Conservation (phyloP, 2,888 invertebrate genomes). For the Tryphoninae sp. region DNA sequence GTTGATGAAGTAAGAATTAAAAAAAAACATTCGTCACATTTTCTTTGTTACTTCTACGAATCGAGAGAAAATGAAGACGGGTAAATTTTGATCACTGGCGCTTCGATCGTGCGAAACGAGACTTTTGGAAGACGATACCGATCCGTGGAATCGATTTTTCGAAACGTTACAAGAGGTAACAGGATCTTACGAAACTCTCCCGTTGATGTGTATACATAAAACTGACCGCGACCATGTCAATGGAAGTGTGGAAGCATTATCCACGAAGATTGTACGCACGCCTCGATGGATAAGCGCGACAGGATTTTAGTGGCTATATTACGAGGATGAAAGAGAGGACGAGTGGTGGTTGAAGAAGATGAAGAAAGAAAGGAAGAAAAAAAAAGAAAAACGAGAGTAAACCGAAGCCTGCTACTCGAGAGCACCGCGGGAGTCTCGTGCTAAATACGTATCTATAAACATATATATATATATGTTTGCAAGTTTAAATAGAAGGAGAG, state of each 20-base stretch:
- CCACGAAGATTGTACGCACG: conserved; percentile 38
- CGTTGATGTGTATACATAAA: conserved; percentile 11
- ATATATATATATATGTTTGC: conserved; percentile 42
- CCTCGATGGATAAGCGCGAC: conserved; percentile 45
- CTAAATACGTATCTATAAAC: conserved; percentile 21
- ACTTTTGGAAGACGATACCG: conserved; percentile 26
- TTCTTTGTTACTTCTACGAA: neutral
- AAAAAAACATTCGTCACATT: neutral
- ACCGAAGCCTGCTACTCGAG: conserved; percentile 55
- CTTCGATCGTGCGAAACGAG: too few relatives aligned
- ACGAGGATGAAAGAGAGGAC: conserved; percentile 41
- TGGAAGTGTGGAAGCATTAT: conserved; percentile 24
- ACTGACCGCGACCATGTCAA: conserved; percentile 46
- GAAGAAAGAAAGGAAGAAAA: conserved; percentile 30
- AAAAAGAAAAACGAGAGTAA: conserved; percentile 47
- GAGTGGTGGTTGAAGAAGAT: conserved; percentile 45
- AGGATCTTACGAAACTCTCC: conserved; percentile 22
- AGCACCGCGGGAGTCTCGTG: conserved; percentile 54
- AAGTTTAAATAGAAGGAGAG: conserved; percentile 47
- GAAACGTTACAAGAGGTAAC: conserved; percentile 47
- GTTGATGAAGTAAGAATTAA: neutral
- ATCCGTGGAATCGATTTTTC: conserved; percentile 59
- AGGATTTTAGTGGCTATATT: conserved; percentile 58
- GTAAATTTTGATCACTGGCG: neutral
- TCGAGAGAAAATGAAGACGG: conserved; percentile 6